Evolutionary conservation across 2,113 vertebrate species (phyloP), one percentile per base, ranked within the genome.

Genomic region (Gambusia holbrooki): DNA sequence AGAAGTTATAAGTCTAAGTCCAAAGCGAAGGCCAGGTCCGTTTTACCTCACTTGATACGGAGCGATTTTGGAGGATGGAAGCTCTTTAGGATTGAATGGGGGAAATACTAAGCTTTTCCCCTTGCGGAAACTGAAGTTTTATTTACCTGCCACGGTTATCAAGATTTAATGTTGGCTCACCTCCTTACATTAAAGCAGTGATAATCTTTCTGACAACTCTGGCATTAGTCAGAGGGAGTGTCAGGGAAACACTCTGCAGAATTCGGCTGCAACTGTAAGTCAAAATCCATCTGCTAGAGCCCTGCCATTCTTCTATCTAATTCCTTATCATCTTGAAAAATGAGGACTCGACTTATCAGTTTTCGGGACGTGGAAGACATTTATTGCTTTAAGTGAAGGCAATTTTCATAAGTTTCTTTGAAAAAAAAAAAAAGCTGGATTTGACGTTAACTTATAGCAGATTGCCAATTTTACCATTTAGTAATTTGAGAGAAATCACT

Each of bases 1-100:
- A 85, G 88, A 92, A 84, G 89, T 93, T 33, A 88, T 91, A 91
- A 82, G 64, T 76, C 33, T 66, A 66, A 79, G 60, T 66, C 77
- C 79, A 71, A 17, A 80, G 62, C 74, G 81, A 87, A 85, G 74
- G 79, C 87, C 82, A 64, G 73, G 42, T 71, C 37, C 13, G 42
- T 62, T 82, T 89, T 83, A 73, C 35, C 76, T 70, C 37, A 28
- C 15, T 64, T 74, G 80, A 86, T 81, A 63, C 67, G 74, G 29
- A 62, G 69, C 19, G 74, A 40, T 58, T 68, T 74, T 22, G 19
- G 27, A 70, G 54, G 68, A 63, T n/a, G 58, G 69, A 67, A 35
- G 17, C 1, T 4, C 48, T 69, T 58, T 27, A 25, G 19, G 4
- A 51, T 22, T 51, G 15, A 19, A 48, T 14, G 13, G 51, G 51